A percentile compares a stretch with the other conserved stretches of the same genome.
These are phyloP conservation scores for Proteles cristata DNA, from an alignment of 2,113 vertebrate genomes.

Conservation along the genomic window DNA sequence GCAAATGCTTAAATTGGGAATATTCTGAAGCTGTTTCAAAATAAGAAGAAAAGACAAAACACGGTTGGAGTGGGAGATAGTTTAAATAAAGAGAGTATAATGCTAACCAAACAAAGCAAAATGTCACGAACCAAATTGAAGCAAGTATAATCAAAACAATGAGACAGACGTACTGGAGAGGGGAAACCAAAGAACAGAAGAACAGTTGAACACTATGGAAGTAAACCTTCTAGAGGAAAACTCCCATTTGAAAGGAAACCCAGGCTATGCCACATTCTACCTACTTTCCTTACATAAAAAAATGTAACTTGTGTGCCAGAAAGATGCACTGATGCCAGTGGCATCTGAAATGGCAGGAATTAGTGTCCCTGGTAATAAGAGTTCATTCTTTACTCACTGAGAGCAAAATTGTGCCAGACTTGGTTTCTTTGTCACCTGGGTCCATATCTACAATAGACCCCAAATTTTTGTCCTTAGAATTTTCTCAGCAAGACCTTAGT, in stretches of 20 bases:
- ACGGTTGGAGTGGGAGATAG: not conserved
- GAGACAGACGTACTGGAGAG: not conserved
- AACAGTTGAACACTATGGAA: not conserved
- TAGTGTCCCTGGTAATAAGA: not conserved
- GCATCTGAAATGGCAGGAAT: not conserved
- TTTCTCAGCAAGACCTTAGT: not conserved
- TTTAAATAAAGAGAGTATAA: not conserved
- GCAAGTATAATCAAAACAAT: not conserved
- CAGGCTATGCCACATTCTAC: not conserved
- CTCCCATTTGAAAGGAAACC: not conserved
- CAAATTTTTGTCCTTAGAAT: not conserved
- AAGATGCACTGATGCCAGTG: not conserved
- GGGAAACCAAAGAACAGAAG: not conserved
- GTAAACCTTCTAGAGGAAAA: not conserved
- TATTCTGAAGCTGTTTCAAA: constrained; percentile 27
- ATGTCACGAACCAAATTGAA: not conserved
- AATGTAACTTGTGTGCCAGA: not conserved
- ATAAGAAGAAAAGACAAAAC: constrained; percentile 2
- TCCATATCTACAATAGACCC: not conserved
- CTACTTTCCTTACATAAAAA: not conserved
- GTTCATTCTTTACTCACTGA: not conserved
- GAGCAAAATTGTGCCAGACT: not conserved
- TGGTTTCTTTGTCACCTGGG: not conserved
- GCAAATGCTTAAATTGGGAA: not conserved
- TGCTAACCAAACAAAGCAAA: not conserved